A percentile compares a stretch with the other conserved stretches of the same genome.
These are phyloP conservation scores for Chrysina gloriosa DNA, from an alignment of 2,888 invertebrate genomes.

Conservation along the genomic window DNA sequence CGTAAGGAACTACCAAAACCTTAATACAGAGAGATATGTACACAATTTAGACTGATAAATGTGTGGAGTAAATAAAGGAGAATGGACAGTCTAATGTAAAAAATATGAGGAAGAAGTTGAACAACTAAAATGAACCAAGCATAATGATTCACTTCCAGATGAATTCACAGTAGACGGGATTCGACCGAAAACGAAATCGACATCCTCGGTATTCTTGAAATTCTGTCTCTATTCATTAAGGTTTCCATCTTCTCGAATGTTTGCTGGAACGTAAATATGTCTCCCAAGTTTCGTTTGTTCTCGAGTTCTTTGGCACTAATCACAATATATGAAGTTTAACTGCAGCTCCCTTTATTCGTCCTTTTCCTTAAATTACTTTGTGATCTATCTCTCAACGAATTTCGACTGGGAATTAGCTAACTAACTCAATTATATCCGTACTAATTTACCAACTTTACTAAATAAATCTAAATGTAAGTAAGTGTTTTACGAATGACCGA, in stretches of 20 bases:
- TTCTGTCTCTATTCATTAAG: conserved; percentile 49
- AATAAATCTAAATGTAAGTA: conserved; percentile 46
- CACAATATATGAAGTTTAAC: conserved; percentile 52
- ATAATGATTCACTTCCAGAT: conserved; percentile 46
- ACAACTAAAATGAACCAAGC: conserved; percentile 44
- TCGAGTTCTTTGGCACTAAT: conserved; percentile 53
- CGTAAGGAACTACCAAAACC: neutral
- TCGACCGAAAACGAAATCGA: conserved; percentile 45
- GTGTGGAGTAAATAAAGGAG: conserved; percentile 4
- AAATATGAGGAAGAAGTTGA: conserved; percentile 30
- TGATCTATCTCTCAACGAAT: conserved; percentile 39
- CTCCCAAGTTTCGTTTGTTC: conserved; percentile 53
- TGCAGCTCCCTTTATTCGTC: conserved; percentile 44
- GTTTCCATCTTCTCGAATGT: conserved; percentile 52
- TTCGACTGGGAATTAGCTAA: conserved; percentile 42
- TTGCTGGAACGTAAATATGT: conserved; percentile 54
- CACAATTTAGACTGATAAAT: neutral
- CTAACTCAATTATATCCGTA: conserved; percentile 45
- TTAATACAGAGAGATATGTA: neutral
- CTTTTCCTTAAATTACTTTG: conserved; percentile 41
- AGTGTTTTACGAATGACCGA: conserved; percentile 43
- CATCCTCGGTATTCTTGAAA: conserved; percentile 48
- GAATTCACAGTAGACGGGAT: conserved; percentile 45
- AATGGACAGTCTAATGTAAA: conserved; percentile 8
- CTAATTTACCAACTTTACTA: conserved; percentile 44